Base-by-base conservation (phyloP, 2,888 invertebrate species). In the Eilema caniola region DNA sequence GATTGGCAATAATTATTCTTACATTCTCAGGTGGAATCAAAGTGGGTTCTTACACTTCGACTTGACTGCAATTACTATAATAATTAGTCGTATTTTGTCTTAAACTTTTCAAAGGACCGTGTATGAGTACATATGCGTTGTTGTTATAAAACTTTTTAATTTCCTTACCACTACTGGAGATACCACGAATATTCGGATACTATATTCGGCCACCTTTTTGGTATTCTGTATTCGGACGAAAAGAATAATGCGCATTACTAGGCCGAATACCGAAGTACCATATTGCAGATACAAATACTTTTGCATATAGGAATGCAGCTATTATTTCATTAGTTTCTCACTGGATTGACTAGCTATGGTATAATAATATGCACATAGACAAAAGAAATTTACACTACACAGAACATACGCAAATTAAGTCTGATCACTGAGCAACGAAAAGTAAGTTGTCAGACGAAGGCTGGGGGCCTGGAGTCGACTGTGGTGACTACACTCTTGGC, bases 381-480 rank as follows among this genome's bases (percentile, higher is more conserved):
- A 63, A 68, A 63, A 10, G 10, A 63, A 62, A 23, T 23, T n/a
- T 57, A 62, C 70, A 76, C 74, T 75, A 69, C n/a, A n/a, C n/a
- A n/a, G n/a, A 74, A 74, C 67, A 66, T 66, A 71, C 41, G 24
- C 37, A 81, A 79, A 65, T 16, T 41, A 81, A 81, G 82, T 81
- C 72, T 66, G 67, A 67, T 79, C 71, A 74, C 73, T 81, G 76
- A 73, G 75, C 70, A 73, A 76, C 59, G 14, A 33, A 71, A 69
- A 66, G 33, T 60, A 66, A 62, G n/a, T 63, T 53, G 70, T 92
- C 85, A 94, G 56, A 95, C 95, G 86, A 89, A 93, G 28, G 91
- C 90, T 12, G 94, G 93, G 57, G 89, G 90, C 62, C 94, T 89
- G 56, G 78, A 80, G 85, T 95, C 94, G 53, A 85, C 75, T 7